Conservation (phyloP, 2,797 vertebrate genomes). For the Pangasius krempfi region DNA sequence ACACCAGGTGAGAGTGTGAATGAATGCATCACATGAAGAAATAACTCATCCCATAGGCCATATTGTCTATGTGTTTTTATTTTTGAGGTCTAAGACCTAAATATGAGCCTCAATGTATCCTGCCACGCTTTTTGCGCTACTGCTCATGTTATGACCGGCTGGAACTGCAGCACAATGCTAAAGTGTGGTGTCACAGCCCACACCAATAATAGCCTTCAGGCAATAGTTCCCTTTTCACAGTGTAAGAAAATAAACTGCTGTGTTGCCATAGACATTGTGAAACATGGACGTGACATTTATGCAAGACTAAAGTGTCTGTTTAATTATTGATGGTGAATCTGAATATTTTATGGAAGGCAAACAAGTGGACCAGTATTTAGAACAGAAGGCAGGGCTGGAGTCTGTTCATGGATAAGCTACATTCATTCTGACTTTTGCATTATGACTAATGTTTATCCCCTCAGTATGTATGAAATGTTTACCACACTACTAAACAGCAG, state of each 20-base stretch:
- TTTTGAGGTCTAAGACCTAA: not conserved
- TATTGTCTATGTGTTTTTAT: not conserved
- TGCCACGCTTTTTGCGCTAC: conserved; percentile 1
- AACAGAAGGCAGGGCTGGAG: not conserved
- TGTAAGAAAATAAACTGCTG: conserved; percentile 34
- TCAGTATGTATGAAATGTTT: not conserved
- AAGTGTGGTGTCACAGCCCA: conserved; percentile 26
- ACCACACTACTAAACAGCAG: not conserved
- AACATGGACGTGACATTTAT: conserved; percentile 12
- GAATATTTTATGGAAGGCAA: conserved; percentile 29
- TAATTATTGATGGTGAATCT: conserved; percentile 46
- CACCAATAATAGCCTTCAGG: conserved; percentile 17
- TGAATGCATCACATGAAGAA: not conserved
- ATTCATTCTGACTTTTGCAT: not conserved
- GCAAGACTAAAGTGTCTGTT: not conserved
- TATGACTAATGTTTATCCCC: not conserved
- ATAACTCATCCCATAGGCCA: not conserved
- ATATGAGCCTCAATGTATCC: conserved; percentile 25
- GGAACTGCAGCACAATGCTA: conserved; percentile 50
- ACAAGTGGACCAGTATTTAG: conserved; percentile 13
- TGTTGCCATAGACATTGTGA: conserved; percentile 15
- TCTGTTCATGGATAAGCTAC: not conserved
- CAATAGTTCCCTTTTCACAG: conserved; percentile 31
- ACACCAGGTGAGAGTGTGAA: not conserved
- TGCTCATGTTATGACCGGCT: not conserved